These are phyloP conservation scores for Amiota mariae DNA, from an alignment of 2,888 invertebrate species.

Conservation along the genomic window DNA sequence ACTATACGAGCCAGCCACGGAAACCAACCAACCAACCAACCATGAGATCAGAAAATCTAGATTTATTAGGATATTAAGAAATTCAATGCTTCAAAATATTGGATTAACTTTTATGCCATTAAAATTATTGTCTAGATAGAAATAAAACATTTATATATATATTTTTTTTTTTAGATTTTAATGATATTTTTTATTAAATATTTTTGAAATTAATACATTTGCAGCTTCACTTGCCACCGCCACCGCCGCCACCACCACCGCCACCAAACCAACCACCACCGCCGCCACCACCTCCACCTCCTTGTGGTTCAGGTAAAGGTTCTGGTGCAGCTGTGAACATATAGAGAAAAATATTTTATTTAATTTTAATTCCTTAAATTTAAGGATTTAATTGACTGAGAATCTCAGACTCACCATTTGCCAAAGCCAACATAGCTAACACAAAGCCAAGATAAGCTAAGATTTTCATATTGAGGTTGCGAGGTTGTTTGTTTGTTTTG, in stretches of 20 bases:
- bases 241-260: neutral
- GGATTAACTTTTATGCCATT: too few relatives aligned
- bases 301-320: constrained; percentile 24
- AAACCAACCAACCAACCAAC: too few relatives aligned
- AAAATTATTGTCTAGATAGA: too few relatives aligned
- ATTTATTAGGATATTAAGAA: too few relatives aligned
- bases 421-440: constrained; percentile 38
- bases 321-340: constrained; percentile 21
- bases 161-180: too few relatives aligned
- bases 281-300: constrained; percentile 22
- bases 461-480: constrained; percentile 39
- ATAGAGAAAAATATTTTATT: neutral
- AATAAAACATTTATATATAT: too few relatives aligned
- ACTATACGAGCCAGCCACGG: too few relatives aligned
- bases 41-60: too few relatives aligned
- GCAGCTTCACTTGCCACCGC: constrained; percentile 20
- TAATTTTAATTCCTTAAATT: neutral
- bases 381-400: neutral
- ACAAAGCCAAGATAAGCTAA: constrained; percentile 39
- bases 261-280: neutral
- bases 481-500: neutral
- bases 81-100: too few relatives aligned
- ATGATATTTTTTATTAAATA: too few relatives aligned
- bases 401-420: constrained; percentile 36
- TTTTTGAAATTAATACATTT: too few relatives aligned